Percentiles rank a stretch among this genome's conserved stretches.
Evolutionary conservation across 2,113 vertebrate genomes (phyloP).

Genomic region (Aythya baeri): DNA sequence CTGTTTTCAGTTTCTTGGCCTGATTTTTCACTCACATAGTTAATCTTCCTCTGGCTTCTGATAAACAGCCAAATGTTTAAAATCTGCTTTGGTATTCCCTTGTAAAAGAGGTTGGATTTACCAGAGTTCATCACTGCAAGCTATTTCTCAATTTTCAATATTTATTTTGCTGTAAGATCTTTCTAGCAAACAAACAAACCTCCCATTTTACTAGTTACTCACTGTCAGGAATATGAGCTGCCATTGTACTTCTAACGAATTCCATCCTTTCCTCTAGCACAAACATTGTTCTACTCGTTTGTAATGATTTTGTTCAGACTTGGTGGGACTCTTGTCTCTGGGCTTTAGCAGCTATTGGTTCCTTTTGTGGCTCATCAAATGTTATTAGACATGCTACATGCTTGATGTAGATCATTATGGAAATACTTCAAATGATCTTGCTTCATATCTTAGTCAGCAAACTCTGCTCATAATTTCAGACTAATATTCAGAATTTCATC

Average conservation of each 20-base stretch:
- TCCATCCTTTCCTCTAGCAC: conserved; percentile 33
- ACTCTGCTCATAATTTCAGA: not conserved
- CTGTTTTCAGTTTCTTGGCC: conserved; percentile 62
- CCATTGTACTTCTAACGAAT: conserved; percentile 11
- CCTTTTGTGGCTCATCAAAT: conserved; percentile 5
- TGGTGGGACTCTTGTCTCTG: conserved; percentile 5
- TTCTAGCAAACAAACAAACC: conserved; percentile 17
- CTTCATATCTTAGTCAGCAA: not conserved
- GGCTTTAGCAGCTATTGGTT: conserved; percentile 6
- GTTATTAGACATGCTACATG: not conserved
- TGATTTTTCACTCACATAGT: conserved; percentile 63
- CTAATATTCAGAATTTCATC: not conserved
- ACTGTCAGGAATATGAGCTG: not conserved
- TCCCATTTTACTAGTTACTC: not conserved
- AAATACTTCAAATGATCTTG: not conserved
- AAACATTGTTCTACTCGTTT: not conserved
- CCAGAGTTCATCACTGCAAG: conserved; percentile 31
- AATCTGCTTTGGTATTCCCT: conserved; percentile 60
- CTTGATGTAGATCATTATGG: not conserved
- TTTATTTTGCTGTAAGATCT: conserved; percentile 40
- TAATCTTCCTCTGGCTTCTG: conserved; percentile 60
- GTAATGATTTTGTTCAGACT: not conserved
- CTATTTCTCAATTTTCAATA: conserved; percentile 42
- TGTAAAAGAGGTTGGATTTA: conserved; percentile 50
- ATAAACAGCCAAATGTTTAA: conserved; percentile 62